phyloP scores from a whole-genome alignment of 2,888 invertebrate species.

The Labia minor region DNA sequence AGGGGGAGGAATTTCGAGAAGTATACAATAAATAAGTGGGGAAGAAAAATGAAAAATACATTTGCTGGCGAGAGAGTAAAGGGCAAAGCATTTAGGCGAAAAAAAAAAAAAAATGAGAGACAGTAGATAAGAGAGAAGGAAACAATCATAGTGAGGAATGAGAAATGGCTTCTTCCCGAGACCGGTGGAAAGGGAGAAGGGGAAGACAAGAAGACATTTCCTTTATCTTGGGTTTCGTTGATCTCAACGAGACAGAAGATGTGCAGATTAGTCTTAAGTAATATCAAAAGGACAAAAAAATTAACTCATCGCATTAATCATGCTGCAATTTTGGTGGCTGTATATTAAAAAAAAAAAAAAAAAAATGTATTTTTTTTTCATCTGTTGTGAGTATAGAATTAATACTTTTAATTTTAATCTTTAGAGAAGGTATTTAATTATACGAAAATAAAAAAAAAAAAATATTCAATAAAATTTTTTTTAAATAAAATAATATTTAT shows the following conservation, averaged over 20 bases:
- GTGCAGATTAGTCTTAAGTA: constrained; percentile 6
- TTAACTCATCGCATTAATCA: not conserved
- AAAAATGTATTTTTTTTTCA: too few species aligned
- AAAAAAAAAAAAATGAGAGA: not conserved
- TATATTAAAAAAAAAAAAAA: too few species aligned
- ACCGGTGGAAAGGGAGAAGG: not conserved
- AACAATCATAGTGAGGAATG: constrained; percentile 13
- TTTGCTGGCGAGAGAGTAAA: constrained; percentile 8
- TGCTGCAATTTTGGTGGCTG: not conserved
- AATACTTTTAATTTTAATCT: too few species aligned
- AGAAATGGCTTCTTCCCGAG: not conserved
- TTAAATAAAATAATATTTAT: too few species aligned
- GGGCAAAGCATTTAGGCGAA: constrained; percentile 13
- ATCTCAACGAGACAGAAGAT: not conserved
- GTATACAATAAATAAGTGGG: not conserved
- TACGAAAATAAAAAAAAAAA: too few species aligned
- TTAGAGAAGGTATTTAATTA: too few species aligned
- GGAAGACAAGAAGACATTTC: not conserved
- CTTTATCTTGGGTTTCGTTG: not conserved
- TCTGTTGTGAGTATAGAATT: too few species aligned
- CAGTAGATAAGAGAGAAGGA: constrained; percentile 8
- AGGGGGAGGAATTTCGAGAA: not conserved
- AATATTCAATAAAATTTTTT: too few species aligned
- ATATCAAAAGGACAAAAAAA: not conserved
- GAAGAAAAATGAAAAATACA: constrained; percentile 8